phyloP scores from a whole-genome alignment of 1,140 invertebrate species.

The Bacillus rossius region DNA sequence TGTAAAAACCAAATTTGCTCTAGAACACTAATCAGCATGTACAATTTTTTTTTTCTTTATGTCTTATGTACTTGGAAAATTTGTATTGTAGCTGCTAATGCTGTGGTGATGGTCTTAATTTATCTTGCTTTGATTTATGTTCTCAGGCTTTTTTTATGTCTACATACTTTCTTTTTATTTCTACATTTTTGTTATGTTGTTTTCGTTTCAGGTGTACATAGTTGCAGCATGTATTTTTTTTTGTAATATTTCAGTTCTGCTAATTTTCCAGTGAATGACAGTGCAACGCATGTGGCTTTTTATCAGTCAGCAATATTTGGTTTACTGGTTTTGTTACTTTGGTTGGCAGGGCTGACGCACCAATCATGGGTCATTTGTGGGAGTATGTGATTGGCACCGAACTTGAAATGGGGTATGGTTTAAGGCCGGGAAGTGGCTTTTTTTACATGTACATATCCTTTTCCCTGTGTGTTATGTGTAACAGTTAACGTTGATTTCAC shows the following conservation, averaged over 20 bases:
- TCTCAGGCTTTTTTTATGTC: neutral
- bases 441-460: too few relatives aligned
- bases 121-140: too few relatives aligned
- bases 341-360: slow-evolving; percentile 87
- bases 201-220: neutral
- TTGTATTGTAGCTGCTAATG: too few relatives aligned
- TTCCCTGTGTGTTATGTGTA: too few relatives aligned
- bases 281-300: neutral
- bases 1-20: too few relatives aligned
- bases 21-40: too few relatives aligned
- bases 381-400: slow-evolving; percentile 82
- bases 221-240: slow-evolving; percentile 1
- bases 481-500: too few relatives aligned
- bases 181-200: neutral
- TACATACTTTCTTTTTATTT: neutral
- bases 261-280: neutral
- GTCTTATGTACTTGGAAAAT: slow-evolving; percentile 1
- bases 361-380: slow-evolving; percentile 91
- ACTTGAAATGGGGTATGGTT: slow-evolving; percentile 57
- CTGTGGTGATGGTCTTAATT: too few relatives aligned
- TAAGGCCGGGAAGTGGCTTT: too few relatives aligned
- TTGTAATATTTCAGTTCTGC: neutral
- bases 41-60: slow-evolving; percentile 16
- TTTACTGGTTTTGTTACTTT: slow-evolving; percentile 28
- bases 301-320: neutral